These are phyloP conservation scores for Parapsyche elsis DNA, from an alignment of 1,140 invertebrate species.

Conservation along the genomic window DNA sequence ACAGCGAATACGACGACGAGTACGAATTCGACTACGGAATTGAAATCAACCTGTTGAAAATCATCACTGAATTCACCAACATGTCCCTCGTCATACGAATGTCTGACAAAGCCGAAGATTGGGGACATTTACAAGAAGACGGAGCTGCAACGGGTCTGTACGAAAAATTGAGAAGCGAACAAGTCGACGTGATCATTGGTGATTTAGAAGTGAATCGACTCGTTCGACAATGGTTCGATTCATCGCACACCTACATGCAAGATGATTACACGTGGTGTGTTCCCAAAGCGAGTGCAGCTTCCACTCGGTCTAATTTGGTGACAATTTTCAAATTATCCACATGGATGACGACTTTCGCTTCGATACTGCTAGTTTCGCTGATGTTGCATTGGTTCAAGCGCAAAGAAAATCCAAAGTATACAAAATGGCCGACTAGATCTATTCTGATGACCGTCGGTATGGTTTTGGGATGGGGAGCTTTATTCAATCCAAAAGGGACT, in stretches of 20 bases:
- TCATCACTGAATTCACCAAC: slow-evolving; percentile 64
- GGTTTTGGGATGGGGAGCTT: slow-evolving; percentile 64
- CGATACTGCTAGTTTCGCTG: slow-evolving; percentile 61
- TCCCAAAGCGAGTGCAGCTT: slow-evolving; percentile 60
- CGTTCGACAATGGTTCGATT: slow-evolving; percentile 63
- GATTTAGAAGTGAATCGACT: slow-evolving; percentile 65
- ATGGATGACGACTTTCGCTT: slow-evolving; percentile 62
- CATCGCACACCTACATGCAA: slow-evolving; percentile 65
- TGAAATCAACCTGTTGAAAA: slow-evolving; percentile 65
- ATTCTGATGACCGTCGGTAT: slow-evolving; percentile 66
- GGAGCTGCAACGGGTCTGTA: slow-evolving; percentile 62
- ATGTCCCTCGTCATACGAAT: slow-evolving; percentile 62
- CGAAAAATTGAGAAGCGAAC: slow-evolving; percentile 59
- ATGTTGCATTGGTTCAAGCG: slow-evolving; percentile 64
- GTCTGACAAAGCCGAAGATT: slow-evolving; percentile 62
- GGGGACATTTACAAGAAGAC: slow-evolving; percentile 60
- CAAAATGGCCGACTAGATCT: slow-evolving; percentile 65
- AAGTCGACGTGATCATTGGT: slow-evolving; percentile 63
- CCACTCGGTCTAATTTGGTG: slow-evolving; percentile 64
- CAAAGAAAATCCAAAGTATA: slow-evolving; percentile 59
- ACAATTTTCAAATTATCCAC: slow-evolving; percentile 66
- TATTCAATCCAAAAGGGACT: slow-evolving; percentile 62
- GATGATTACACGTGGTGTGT: slow-evolving; percentile 67
- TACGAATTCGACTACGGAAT: slow-evolving; percentile 64
- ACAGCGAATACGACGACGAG: slow-evolving; percentile 59